phyloP scores from a whole-genome alignment of 1,140 invertebrate species.

The Neodiprion pinetum region DNA sequence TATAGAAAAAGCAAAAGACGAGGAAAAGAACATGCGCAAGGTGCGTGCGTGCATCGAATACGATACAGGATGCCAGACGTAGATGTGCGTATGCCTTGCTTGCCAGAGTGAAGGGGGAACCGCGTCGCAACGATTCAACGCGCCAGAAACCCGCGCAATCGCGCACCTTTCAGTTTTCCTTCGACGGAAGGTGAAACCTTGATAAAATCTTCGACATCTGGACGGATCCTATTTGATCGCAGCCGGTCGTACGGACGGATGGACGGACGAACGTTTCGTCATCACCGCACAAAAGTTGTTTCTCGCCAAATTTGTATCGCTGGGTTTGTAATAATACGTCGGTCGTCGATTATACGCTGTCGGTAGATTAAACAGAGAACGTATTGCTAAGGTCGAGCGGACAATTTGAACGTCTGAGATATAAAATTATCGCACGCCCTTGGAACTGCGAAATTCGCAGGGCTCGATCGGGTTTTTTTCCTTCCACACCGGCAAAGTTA shows the following conservation, averaged over 20 bases:
- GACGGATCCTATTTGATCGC: slow-evolving; percentile 15
- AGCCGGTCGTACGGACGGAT: neutral
- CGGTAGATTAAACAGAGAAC: no score
- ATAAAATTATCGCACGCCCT: no score
- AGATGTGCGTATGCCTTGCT: slow-evolving; percentile 17
- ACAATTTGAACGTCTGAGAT: no score
- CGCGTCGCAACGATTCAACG: neutral
- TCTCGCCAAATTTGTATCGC: no score
- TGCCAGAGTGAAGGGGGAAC: neutral
- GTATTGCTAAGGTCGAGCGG: no score
- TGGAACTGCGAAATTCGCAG: no score
- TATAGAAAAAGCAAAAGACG: no score
- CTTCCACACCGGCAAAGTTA: no score
- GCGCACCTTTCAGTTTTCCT: slow-evolving; percentile 59
- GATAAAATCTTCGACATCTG: slow-evolving; percentile 54
- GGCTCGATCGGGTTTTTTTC: no score
- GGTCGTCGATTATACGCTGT: no score
- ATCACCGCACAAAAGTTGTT: neutral
- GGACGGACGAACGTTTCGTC: neutral
- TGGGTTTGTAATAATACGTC: no score
- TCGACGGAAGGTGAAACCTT: slow-evolving; percentile 49
- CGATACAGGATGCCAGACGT: slow-evolving; percentile 13
- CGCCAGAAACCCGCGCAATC: neutral
- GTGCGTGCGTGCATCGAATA: slow-evolving; percentile 12
- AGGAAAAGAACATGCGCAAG: no score